These are phyloP conservation scores for Brachionus rubens DNA, from an alignment of 1,140 invertebrate species.

Conservation along the genomic window DNA sequence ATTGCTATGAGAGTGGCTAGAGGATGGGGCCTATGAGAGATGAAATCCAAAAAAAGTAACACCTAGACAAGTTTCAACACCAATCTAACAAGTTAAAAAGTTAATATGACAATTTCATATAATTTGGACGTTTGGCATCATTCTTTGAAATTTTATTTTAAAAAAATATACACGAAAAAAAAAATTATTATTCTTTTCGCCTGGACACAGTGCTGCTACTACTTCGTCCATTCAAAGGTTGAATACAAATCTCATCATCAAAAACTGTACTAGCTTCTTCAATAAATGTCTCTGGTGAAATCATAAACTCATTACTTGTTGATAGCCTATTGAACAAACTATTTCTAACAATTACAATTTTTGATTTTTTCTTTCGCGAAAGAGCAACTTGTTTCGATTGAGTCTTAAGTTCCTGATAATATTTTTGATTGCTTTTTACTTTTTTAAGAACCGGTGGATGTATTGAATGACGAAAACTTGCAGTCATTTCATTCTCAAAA, in stretches of 20 bases:
- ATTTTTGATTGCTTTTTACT: slow-evolving; percentile 20
- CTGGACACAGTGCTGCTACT: neutral
- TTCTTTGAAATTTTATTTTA: too few relatives aligned
- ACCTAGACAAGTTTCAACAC: too few relatives aligned
- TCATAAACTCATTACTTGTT: neutral
- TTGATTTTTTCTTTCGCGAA: slow-evolving; percentile 28
- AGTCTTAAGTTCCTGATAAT: slow-evolving; percentile 9
- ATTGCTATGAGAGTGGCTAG: too few relatives aligned
- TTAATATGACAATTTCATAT: too few relatives aligned
- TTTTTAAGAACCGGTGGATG: slow-evolving; percentile 37
- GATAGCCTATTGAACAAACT: neutral
- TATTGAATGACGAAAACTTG: slow-evolving; percentile 29
- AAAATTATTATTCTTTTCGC: slow-evolving; percentile 13
- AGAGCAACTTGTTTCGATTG: slow-evolving; percentile 23
- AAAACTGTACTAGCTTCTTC: neutral
- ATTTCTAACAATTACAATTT: slow-evolving; percentile 33
- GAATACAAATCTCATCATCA: neutral
- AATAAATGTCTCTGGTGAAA: neutral
- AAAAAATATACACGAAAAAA: neutral
- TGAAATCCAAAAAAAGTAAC: too few relatives aligned
- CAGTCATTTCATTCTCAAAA: slow-evolving; percentile 14
- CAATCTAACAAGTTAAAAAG: too few relatives aligned
- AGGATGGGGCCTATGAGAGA: too few relatives aligned
- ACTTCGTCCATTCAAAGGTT: neutral
- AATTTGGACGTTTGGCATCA: too few relatives aligned